phyloP scores from a whole-genome alignment of 2,888 invertebrate genomes.

The Arrhopalites spinosus region DNA sequence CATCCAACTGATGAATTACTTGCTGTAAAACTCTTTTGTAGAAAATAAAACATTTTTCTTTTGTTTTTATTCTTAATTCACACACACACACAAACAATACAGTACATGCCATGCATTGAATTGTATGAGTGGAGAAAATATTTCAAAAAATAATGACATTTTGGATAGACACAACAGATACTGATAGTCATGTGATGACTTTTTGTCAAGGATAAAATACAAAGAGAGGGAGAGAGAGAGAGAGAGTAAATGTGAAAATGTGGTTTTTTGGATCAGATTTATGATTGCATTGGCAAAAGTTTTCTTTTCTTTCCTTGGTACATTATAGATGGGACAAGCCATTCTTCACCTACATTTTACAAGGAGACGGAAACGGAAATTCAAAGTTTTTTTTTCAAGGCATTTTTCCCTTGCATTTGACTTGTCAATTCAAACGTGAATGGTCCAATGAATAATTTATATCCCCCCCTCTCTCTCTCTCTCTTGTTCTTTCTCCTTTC shows the following conservation, averaged over 20 bases:
- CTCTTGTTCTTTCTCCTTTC: background rate
- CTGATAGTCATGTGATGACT: no score
- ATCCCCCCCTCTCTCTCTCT: slow-evolving; percentile 11
- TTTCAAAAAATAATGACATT: background rate
- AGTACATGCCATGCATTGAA: background rate
- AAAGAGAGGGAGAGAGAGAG: background rate
- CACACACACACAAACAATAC: no score
- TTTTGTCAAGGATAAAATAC: background rate
- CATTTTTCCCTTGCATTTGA: slow-evolving; percentile 35
- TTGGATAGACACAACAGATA: no score
- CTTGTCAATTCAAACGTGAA: slow-evolving; percentile 36
- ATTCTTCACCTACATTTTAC: slow-evolving; percentile 35
- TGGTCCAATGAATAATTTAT: slow-evolving; percentile 31
- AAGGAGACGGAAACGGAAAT: slow-evolving; percentile 1
- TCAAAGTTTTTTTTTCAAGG: slow-evolving; percentile 32
- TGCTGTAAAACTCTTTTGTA: background rate
- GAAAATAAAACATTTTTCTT: no score
- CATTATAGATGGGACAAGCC: slow-evolving; percentile 32
- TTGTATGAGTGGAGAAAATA: background rate
- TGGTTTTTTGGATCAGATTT: slow-evolving; percentile 23
- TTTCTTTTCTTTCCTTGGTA: slow-evolving; percentile 13
- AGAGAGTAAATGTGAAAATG: background rate
- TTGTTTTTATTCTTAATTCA: no score
- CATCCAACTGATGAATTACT: background rate
- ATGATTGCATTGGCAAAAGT: slow-evolving; percentile 22